phyloP scores from a whole-genome alignment of 2,113 vertebrate genomes.

The Tyrannus savana region DNA sequence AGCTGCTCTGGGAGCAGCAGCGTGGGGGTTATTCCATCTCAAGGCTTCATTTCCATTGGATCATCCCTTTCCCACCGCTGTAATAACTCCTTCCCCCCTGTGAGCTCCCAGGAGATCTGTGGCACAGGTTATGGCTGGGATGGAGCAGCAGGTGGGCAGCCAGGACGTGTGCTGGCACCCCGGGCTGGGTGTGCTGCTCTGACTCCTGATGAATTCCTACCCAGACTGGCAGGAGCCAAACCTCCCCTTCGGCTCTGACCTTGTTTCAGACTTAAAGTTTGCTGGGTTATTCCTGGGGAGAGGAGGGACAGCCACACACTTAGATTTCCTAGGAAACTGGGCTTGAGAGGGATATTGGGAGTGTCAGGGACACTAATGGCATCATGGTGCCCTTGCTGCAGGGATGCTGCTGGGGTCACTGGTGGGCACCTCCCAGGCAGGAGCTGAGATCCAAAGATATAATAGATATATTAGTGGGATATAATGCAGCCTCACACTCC shows the following conservation, averaged over 20 bases:
- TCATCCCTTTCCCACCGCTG: neutral
- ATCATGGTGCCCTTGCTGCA: too few relatives aligned
- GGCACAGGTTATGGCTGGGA: neutral
- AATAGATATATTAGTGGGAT: neutral
- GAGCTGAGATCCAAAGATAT: neutral
- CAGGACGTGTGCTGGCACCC: neutral
- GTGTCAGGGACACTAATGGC: neutral
- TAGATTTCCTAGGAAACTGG: neutral
- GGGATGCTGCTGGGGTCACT: neutral
- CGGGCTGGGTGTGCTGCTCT: neutral
- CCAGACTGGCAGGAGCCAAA: neutral
- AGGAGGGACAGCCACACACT: neutral
- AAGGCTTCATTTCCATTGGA: neutral
- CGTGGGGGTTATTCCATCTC: neutral
- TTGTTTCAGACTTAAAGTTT: rapidly evolving
- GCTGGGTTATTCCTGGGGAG: neutral
- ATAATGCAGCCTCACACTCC: neutral
- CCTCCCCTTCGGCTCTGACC: neutral
- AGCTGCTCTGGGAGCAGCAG: neutral
- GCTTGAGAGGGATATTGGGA: neutral
- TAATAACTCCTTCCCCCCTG: neutral
- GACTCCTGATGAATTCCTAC: neutral
- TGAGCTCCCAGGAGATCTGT: neutral
- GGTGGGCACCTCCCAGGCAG: neutral
- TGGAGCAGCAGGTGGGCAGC: neutral